These are phyloP conservation scores for Machaerirhynchus nigripectus DNA, from an alignment of 2,113 vertebrate species.

Conservation along the genomic window DNA sequence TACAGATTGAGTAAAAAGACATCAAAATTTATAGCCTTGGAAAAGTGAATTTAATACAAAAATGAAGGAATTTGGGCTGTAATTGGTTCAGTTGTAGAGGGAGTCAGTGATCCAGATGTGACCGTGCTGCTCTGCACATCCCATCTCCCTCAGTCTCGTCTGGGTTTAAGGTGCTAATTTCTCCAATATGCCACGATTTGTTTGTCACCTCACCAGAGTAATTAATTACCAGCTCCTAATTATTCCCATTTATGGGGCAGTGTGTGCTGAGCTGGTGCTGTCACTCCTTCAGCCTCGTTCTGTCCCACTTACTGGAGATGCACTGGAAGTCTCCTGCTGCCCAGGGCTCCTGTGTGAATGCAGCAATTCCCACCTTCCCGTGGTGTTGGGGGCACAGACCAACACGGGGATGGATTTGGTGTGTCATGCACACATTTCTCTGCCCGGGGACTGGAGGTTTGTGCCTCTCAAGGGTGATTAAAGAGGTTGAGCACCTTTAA, in stretches of 20 bases:
- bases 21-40: not conserved
- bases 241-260: not conserved
- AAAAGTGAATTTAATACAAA: not conserved
- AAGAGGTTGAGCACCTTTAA: not conserved
- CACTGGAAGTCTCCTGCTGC: not conserved
- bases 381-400: not conserved
- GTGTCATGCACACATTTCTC: not conserved
- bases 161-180: not conserved
- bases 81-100: not conserved
- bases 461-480: not conserved
- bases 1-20: not conserved
- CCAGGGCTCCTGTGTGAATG: not conserved
- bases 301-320: not conserved
- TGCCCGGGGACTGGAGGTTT: not conserved
- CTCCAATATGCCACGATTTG: not conserved
- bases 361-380: not conserved
- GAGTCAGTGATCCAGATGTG: not conserved
- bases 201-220: not conserved
- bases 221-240: not conserved
- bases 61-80: not conserved
- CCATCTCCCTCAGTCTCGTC: not conserved
- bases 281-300: not conserved
- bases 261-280: not conserved
- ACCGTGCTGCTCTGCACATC: not conserved
- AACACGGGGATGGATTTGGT: not conserved